phyloP scores from a whole-genome alignment of 1,140 invertebrate genomes.

The Oscheius sp. region DNA sequence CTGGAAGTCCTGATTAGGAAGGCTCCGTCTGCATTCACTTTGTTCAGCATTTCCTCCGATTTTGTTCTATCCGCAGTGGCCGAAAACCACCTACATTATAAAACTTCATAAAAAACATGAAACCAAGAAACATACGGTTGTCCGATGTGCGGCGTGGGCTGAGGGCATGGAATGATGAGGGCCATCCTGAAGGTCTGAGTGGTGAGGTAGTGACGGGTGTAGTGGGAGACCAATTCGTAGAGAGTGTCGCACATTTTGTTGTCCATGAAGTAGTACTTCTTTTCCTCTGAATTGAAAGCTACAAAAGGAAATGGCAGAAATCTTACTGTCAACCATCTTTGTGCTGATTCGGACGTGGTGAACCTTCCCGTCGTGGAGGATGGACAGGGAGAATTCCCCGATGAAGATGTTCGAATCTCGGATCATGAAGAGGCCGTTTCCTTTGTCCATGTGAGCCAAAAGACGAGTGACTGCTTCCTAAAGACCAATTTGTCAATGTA shows the following conservation, averaged over 20 bases:
- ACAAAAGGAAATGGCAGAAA: background rate
- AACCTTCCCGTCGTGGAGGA: slow-evolving; percentile 46
- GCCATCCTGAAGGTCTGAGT: slow-evolving; percentile 51
- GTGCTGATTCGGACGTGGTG: slow-evolving; percentile 28
- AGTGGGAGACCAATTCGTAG: slow-evolving; percentile 60
- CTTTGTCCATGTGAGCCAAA: slow-evolving; percentile 46
- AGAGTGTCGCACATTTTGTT: slow-evolving; percentile 54
- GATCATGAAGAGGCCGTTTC: slow-evolving; percentile 57
- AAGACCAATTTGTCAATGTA: background rate
- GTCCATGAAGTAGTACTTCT: slow-evolving; percentile 58
- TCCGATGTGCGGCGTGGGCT: slow-evolving; percentile 57
- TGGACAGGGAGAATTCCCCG: slow-evolving; percentile 59
- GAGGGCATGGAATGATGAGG: slow-evolving; percentile 52
- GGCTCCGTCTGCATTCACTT: slow-evolving; percentile 54
- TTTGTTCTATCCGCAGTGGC: slow-evolving; percentile 48
- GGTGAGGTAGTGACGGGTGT: slow-evolving; percentile 51
- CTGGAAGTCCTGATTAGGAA: slow-evolving; percentile 55
- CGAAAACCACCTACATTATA: slow-evolving; percentile 51
- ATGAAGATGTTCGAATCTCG: slow-evolving; percentile 58
- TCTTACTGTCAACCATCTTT: slow-evolving; percentile 37
- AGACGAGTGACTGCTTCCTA: slow-evolving; percentile 52
- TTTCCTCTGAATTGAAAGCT: slow-evolving; percentile 31
- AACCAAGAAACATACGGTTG: slow-evolving; percentile 41
- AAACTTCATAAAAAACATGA: slow-evolving; percentile 11
- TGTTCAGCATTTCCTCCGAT: slow-evolving; percentile 55